A percentile compares a stretch with the other conserved stretches of the same genome.
Conservation (phyloP, 2,888 invertebrate species). For the Tridacna crocea region DNA sequence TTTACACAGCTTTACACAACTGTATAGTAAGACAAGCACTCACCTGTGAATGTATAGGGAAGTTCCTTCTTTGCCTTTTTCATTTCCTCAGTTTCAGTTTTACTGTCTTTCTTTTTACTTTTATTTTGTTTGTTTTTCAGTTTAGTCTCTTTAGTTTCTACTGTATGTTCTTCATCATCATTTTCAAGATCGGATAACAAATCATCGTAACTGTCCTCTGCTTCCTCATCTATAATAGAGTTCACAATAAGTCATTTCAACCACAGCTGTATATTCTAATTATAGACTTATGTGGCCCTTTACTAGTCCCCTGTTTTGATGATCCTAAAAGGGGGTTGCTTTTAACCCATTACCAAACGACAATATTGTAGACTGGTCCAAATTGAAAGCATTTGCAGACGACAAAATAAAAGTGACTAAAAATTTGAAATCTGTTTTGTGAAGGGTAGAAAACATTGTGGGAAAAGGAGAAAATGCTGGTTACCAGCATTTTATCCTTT, state of each 20-base stretch:
- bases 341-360: too few relatives aligned
- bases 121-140: background rate
- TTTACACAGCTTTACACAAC: background rate
- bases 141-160: constrained; percentile 19
- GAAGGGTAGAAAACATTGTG: background rate
- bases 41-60: constrained; percentile 85
- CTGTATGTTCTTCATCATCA: constrained; percentile 77
- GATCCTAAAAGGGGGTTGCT: background rate
- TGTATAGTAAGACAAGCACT: constrained; percentile 16
- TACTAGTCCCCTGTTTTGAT: background rate
- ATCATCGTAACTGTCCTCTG: constrained; percentile 19
- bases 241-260: background rate
- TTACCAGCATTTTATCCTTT: background rate
- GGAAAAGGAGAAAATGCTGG: background rate
- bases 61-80: constrained; percentile 87
- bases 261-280: background rate
- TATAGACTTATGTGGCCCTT: too few relatives aligned
- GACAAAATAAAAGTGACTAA: too few relatives aligned
- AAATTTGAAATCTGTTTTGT: too few relatives aligned
- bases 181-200: constrained; percentile 67
- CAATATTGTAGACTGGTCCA: too few relatives aligned
- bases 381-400: too few relatives aligned
- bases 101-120: constrained; percentile 3
- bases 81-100: constrained; percentile 78
- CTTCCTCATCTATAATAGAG: constrained; percentile 7